Conservation (phyloP, 2,888 invertebrate genomes). For the Aphrophora alni region DNA sequence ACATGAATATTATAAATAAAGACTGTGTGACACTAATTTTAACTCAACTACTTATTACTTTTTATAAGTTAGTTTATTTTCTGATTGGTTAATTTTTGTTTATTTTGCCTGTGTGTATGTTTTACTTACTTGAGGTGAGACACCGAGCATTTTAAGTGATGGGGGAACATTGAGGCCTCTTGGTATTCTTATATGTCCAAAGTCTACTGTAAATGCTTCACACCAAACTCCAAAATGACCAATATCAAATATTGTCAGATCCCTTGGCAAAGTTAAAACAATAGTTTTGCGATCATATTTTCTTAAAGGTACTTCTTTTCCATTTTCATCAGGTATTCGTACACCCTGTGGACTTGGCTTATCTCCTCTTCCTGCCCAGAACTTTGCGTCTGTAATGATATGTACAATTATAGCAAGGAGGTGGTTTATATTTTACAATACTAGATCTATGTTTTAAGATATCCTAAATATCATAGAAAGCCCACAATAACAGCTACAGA, state of each 20-base stretch:
- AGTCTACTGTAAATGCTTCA: constrained; percentile 91
- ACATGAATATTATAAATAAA: no score
- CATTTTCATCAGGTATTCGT: constrained; percentile 90
- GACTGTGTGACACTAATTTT: no score
- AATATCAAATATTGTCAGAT: constrained; percentile 89
- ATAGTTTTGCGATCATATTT: constrained; percentile 87
- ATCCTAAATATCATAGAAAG: no score
- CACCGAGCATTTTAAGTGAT: constrained; percentile 90
- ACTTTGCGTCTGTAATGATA: constrained; percentile 80
- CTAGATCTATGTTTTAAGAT: no score
- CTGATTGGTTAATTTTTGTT: no score
- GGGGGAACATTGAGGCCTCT: constrained; percentile 82
- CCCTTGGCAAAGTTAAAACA: constrained; percentile 86
- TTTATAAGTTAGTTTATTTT: no score
- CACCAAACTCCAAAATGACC: constrained; percentile 95
- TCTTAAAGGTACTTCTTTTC: constrained; percentile 78
- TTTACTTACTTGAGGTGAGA: constrained; percentile 86
- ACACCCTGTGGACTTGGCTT: constrained; percentile 84
- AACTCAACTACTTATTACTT: no score
- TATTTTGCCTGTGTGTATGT: not conserved
- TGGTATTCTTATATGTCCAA: constrained; percentile 84
- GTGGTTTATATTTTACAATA: no score
- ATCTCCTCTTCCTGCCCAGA: constrained; percentile 88
- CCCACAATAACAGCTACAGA: no score
- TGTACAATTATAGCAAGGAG: not conserved